Percentiles rank a stretch among this genome's conserved stretches.
Conservation (phyloP, 2,888 invertebrate genomes). For the Pycnomerus fuliginosus region DNA sequence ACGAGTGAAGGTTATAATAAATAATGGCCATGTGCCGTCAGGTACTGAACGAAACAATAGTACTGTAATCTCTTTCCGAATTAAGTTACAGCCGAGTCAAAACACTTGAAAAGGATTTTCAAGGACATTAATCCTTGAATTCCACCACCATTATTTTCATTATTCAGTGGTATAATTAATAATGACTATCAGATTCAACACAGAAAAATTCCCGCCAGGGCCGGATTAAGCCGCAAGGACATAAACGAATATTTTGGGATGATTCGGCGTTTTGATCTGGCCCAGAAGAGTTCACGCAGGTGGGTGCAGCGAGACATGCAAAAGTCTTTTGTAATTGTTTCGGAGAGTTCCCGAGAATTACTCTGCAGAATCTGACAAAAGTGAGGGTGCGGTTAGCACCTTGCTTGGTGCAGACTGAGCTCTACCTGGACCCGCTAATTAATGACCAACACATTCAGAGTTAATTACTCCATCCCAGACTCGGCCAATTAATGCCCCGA, state of each 20-base stretch:
- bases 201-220: conserved; percentile 12
- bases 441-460: conserved; percentile 48
- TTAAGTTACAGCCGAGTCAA: conserved; percentile 20
- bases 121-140: conserved; percentile 24
- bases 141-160: conserved; percentile 21
- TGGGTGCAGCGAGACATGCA: background rate
- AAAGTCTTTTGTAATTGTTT: conserved; percentile 8
- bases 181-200: conserved; percentile 19
- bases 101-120: conserved; percentile 17
- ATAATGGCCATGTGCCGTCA: conserved; percentile 14
- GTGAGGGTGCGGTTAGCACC: conserved; percentile 26
- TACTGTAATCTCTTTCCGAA: conserved; percentile 17
- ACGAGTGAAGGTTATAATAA: conserved; percentile 17
- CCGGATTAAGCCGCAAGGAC: too few relatives aligned
- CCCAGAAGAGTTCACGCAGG: too few relatives aligned
- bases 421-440: conserved; percentile 44
- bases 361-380: conserved; percentile 19
- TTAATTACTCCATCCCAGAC: conserved; percentile 47
- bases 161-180: conserved; percentile 14
- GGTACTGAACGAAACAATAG: conserved; percentile 15
- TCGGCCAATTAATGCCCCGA: conserved; percentile 49
- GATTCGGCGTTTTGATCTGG: too few relatives aligned
- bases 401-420: conserved; percentile 5
- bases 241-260: too few relatives aligned
- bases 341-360: conserved; percentile 8